Conservation (phyloP, 2,113 vertebrate species). For the Arenaria interpres region DNA sequence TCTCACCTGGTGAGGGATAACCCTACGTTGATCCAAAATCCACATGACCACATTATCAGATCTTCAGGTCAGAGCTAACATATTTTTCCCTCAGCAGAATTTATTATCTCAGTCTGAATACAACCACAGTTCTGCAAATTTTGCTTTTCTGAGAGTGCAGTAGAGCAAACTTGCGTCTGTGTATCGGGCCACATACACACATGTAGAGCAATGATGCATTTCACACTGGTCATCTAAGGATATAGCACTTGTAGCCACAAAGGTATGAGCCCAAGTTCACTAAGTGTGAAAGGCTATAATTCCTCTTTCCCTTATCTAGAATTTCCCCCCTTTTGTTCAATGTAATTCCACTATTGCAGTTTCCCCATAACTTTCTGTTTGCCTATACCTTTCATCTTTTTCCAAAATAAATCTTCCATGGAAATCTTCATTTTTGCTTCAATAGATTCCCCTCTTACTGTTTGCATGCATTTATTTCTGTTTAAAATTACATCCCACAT, state of each 20-base stretch:
- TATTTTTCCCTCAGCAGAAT: not conserved
- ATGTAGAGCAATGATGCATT: not conserved
- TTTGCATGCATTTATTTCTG: not conserved
- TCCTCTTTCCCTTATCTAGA: not conserved
- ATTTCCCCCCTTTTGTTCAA: not conserved
- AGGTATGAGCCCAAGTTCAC: not conserved
- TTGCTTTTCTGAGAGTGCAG: not conserved
- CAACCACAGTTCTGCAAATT: not conserved
- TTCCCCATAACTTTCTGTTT: not conserved
- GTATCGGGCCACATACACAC: not conserved
- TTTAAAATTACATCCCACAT: not conserved
- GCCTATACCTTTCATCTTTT: not conserved
- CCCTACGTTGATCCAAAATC: not conserved
- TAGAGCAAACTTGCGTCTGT: not conserved
- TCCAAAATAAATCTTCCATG: not conserved
- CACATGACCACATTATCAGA: rapidly evolving
- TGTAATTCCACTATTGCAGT: not conserved
- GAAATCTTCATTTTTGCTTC: not conserved
- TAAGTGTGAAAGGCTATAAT: not conserved
- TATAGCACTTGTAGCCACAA: not conserved
- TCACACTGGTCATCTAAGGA: not conserved
- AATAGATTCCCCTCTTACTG: not conserved
- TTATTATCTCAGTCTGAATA: not conserved
- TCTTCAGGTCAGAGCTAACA: not conserved
- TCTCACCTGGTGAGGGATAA: not conserved